These are phyloP conservation scores for Ceuthmochares aereus DNA, from an alignment of 2,113 vertebrate genomes.

Conservation along the genomic window DNA sequence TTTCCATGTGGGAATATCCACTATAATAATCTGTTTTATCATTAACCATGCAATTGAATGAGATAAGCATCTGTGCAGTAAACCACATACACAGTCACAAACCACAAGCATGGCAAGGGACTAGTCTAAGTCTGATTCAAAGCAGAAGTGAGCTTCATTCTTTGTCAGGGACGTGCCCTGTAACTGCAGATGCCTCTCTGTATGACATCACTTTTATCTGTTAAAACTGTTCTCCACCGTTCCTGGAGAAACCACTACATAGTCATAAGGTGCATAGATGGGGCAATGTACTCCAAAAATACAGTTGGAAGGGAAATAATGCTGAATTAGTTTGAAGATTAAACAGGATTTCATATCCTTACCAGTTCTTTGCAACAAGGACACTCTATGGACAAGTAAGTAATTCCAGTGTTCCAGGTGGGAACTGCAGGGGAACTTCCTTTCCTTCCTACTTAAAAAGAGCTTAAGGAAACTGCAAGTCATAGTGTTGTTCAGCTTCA, in stretches of 20 bases:
- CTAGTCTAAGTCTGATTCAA: neutral
- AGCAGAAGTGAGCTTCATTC: neutral
- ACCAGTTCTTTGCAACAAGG: neutral
- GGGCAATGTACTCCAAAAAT: neutral
- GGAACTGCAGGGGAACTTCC: neutral
- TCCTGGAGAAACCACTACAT: neutral
- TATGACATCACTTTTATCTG: neutral
- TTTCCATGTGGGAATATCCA: slow-evolving; percentile 1
- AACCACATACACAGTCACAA: slow-evolving; percentile 18
- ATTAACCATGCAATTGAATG: slow-evolving; percentile 33
- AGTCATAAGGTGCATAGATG: neutral
- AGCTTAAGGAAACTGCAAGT: slow-evolving; percentile 1
- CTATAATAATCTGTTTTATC: slow-evolving; percentile 35
- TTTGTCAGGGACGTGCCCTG: neutral
- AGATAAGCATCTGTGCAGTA: slow-evolving; percentile 50
- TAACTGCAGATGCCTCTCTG: neutral
- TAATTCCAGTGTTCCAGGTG: neutral
- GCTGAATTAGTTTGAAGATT: neutral
- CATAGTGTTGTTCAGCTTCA: neutral
- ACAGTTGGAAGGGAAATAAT: neutral
- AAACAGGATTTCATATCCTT: neutral
- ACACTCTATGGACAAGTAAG: neutral
- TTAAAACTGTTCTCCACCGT: neutral
- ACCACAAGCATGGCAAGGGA: neutral
- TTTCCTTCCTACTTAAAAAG: neutral